Evolutionary conservation across 2,797 vertebrate genomes (phyloP), one percentile per base, ranked within the genome.

Genomic region (Lemur catta): DNA sequence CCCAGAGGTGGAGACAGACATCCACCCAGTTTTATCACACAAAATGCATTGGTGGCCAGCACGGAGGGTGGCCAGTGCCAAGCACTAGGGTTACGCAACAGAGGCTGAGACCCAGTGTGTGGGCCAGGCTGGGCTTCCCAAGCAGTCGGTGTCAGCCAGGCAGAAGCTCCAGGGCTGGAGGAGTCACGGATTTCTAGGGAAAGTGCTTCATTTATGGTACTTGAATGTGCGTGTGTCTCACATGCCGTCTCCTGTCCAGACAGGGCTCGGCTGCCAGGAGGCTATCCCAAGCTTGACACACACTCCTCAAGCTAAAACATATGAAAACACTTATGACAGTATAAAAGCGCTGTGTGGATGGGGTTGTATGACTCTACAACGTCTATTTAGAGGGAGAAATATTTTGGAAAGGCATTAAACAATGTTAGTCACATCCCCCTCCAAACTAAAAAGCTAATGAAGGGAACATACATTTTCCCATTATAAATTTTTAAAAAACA

Each of bases 371-470:
- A 17, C 46, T 65, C 35, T 65, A 11, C 1, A 2, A 4, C 2
- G 0, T 13, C 14, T 79, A 88, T 75, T 94, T 79, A 59, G 79
- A 87, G 43, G 50, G 93, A 71, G 30, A 67, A 28, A 57, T 86
- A 30, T 69, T 71, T 71, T 46, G 86, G 38, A 43, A 67, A n/a
- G 20, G n/a, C 71, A n/a, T 46, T 90, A 71, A 78, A 87, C 67
- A 69, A 69, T 30, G 26, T n/a, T 52, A 74, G 67, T 8, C 59
- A 41, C 55, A 30, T n/a, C n/a, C 46, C 55, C 55, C 43, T 61
- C 59, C 35, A 52, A 38, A 69, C n/a, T 38, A 41, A 59, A 82
- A 48, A 48, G 11, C 48, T 71, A 74, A 24, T 8, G 50, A n/a
- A 74, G 52, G 55, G 71, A 50, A 28, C 24, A 28, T 59, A 35